These are phyloP conservation scores for Pseudomyrmex dendroicus DNA, from an alignment of 1,140 invertebrate species.

Conservation along the genomic window DNA sequence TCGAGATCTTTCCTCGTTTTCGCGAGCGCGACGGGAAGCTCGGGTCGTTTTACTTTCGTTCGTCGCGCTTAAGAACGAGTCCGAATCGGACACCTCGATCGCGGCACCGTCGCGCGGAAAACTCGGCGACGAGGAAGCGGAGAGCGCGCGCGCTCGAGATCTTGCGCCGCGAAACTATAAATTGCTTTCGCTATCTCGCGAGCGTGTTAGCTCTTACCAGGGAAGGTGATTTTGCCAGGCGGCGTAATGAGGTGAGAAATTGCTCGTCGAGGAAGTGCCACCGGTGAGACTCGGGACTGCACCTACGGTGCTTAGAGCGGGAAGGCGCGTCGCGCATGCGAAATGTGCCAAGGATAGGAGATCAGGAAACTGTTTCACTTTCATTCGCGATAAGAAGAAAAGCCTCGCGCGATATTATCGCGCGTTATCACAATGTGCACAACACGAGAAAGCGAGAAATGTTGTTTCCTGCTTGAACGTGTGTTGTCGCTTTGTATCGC, in stretches of 20 bases:
- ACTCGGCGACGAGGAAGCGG: slow-evolving; percentile 29
- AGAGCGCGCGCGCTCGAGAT: background rate
- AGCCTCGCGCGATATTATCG: background rate
- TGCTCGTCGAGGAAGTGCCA: slow-evolving; percentile 22
- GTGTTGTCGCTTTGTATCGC: background rate
- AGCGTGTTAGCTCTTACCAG: background rate
- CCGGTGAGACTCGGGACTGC: background rate
- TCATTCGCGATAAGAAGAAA: background rate
- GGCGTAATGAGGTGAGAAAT: slow-evolving; percentile 27
- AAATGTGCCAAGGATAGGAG: slow-evolving; percentile 2
- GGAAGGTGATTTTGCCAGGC: background rate
- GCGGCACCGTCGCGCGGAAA: background rate
- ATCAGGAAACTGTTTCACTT: slow-evolving; percentile 14
- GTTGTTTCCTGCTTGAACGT: background rate
- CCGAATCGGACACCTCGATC: background rate
- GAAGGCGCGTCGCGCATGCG: background rate
- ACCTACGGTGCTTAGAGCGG: background rate
- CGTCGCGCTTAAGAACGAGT: background rate
- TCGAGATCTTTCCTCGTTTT: too few relatives aligned
- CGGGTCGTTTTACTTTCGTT: slow-evolving; percentile 43
- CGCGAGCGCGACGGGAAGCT: slow-evolving; percentile 78
- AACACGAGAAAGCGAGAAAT: background rate
- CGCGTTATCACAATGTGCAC: background rate
- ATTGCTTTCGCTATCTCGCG: slow-evolving; percentile 35
- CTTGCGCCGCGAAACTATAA: slow-evolving; percentile 14